Percentiles rank a stretch among this genome's conserved stretches.
These are phyloP conservation scores for Pseudonaja textilis DNA, from an alignment of 2,113 vertebrate genomes.

Conservation along the genomic window DNA sequence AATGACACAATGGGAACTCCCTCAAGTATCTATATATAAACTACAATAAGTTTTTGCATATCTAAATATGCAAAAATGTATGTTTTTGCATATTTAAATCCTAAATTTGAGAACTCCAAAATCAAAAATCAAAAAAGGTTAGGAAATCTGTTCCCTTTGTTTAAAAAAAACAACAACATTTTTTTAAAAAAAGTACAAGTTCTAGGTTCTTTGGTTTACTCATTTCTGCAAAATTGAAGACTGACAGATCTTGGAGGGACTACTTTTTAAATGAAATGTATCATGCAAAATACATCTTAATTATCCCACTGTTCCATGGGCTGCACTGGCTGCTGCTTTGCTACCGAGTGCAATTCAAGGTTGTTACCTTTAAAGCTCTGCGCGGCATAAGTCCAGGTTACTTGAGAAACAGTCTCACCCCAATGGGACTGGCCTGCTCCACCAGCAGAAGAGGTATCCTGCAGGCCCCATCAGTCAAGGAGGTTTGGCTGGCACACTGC, in stretches of 20 bases:
- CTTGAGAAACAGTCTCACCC: neutral
- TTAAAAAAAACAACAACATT: neutral
- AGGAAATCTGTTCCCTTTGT: neutral
- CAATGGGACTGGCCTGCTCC: neutral
- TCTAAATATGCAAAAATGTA: constrained; percentile 11
- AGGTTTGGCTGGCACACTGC: too few relatives aligned
- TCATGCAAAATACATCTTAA: neutral
- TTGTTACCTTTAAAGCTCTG: neutral
- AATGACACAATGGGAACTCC: constrained; percentile 30
- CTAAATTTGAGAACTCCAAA: neutral
- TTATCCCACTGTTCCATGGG: too few relatives aligned
- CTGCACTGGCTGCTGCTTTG: too few relatives aligned
- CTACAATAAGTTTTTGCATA: constrained; percentile 21
- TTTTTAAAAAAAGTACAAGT: neutral
- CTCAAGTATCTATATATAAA: constrained; percentile 39
- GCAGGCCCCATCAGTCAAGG: too few relatives aligned
- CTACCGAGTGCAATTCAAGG: neutral
- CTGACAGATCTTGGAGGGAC: neutral
- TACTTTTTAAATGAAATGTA: neutral
- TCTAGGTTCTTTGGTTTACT: neutral
- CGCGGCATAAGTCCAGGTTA: too few relatives aligned
- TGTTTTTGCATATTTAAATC: constrained; percentile 23
- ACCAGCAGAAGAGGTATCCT: neutral
- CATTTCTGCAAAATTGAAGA: neutral
- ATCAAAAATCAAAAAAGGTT: constrained; percentile 12